Evolutionary conservation across 2,113 vertebrate species (phyloP).

Genomic region (Malurus cyaneus): DNA sequence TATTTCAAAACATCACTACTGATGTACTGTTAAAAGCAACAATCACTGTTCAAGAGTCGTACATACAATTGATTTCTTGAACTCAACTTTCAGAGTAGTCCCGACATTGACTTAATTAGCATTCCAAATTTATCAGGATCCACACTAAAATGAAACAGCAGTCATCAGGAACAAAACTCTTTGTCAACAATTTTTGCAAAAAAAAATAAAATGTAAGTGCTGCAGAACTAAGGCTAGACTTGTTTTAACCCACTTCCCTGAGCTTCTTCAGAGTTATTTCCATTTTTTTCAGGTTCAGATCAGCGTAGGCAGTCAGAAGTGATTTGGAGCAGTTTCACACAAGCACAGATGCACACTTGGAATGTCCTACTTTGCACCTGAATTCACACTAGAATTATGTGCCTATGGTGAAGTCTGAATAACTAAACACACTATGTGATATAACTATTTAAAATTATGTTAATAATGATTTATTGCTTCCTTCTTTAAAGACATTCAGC

Average conservation of each 20-base stretch:
- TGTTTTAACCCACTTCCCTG: not conserved
- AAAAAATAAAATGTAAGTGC: not conserved
- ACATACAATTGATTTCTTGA: not conserved
- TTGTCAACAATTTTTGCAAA: not conserved
- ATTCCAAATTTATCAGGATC: not conserved
- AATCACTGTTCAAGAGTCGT: not conserved
- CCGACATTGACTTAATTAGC: not conserved
- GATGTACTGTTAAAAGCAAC: not conserved
- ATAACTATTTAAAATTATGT: not conserved
- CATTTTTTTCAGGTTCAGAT: not conserved
- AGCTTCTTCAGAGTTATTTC: not conserved
- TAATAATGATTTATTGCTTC: not conserved
- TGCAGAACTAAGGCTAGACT: not conserved
- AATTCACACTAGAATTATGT: not conserved
- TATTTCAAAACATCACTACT: not conserved
- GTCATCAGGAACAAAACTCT: not conserved
- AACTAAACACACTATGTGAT: not conserved
- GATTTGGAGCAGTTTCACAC: not conserved
- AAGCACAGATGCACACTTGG: rapidly evolving
- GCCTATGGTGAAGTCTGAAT: not conserved
- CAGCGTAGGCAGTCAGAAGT: not conserved
- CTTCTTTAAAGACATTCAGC: not conserved
- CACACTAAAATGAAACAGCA: not conserved
- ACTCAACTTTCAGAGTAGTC: not conserved
- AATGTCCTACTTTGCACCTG: not conserved